Percentiles rank a stretch among this genome's conserved stretches.
Conservation (phyloP, 1,140 invertebrate species). For the Zaprionus capensis region DNA sequence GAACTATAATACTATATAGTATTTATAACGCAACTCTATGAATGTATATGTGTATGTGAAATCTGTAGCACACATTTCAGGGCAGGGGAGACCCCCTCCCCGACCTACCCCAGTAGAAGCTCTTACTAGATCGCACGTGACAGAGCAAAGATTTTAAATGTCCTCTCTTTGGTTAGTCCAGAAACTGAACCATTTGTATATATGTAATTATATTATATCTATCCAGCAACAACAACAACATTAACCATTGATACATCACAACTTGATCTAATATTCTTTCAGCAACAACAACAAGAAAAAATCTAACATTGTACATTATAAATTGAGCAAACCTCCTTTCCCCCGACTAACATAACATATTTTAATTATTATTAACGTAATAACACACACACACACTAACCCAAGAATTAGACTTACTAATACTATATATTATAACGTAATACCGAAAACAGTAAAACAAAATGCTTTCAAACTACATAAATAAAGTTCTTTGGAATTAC, state of each 20-base stretch:
- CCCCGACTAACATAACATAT: conserved; percentile 17
- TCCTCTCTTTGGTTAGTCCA: conserved; percentile 16
- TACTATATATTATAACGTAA: conserved; percentile 80
- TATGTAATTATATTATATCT: conserved; percentile 72
- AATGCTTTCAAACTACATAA: conserved; percentile 79
- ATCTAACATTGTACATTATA: conserved; percentile 58
- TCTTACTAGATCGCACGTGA: conserved; percentile 18
- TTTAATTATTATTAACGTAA: conserved; percentile 30
- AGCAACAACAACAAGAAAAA: conserved; percentile 7
- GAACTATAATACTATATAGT: conserved; percentile 1
- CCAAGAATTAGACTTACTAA: conserved; percentile 77
- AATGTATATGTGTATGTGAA: conserved; percentile 38
- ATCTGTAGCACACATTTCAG: conserved; percentile 36
- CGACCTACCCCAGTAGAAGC: conserved; percentile 17
- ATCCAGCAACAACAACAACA: conserved; percentile 30
- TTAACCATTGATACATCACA: conserved; percentile 29
- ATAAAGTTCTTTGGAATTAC: conserved; percentile 83
- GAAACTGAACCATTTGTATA: conserved; percentile 51
- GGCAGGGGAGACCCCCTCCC: conserved; percentile 1
- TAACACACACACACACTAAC: conserved; percentile 57
- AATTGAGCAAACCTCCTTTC: conserved; percentile 33
- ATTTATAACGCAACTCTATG: conserved; percentile 40
- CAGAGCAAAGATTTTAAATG: conserved; percentile 4
- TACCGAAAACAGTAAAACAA: conserved; percentile 62
- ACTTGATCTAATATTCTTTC: conserved; percentile 25